These are phyloP conservation scores for Oligia latruncula DNA, from an alignment of 2,888 invertebrate genomes.

Conservation along the genomic window DNA sequence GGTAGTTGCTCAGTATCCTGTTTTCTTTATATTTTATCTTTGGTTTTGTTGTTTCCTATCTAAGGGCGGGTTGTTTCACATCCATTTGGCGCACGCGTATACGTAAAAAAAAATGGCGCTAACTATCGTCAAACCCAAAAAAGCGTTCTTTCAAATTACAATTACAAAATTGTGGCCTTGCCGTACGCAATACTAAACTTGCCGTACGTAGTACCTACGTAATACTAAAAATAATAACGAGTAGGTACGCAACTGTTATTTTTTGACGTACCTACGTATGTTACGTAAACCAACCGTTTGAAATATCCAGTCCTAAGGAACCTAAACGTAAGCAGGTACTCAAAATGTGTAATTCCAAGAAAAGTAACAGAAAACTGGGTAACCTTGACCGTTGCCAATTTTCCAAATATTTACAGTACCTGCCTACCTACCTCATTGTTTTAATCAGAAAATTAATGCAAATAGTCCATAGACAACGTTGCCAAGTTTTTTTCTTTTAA, in stretches of 20 bases:
- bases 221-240: no score
- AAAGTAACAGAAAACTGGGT: slow-evolving; percentile 1
- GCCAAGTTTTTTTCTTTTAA: slow-evolving; percentile 38
- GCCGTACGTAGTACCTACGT: no score
- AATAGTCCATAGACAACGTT: slow-evolving; percentile 25
- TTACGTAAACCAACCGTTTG: no score
- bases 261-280: no score
- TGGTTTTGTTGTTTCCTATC: background rate
- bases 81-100: background rate
- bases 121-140: background rate
- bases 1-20: no score
- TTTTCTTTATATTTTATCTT: slow-evolving; percentile 8
- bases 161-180: no score
- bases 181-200: no score
- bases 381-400: slow-evolving; percentile 20
- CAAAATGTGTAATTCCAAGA: background rate
- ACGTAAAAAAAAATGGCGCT: background rate
- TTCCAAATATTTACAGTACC: slow-evolving; percentile 16
- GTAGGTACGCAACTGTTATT: no score
- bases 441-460: slow-evolving; percentile 42
- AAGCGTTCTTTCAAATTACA: no score
- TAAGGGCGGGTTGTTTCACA: background rate
- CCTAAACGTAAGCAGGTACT: background rate
- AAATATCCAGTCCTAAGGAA: no score
- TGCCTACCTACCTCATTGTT: slow-evolving; percentile 5